Base-by-base conservation (phyloP, 2,113 vertebrate genomes). In the Eulemur macaco region DNA sequence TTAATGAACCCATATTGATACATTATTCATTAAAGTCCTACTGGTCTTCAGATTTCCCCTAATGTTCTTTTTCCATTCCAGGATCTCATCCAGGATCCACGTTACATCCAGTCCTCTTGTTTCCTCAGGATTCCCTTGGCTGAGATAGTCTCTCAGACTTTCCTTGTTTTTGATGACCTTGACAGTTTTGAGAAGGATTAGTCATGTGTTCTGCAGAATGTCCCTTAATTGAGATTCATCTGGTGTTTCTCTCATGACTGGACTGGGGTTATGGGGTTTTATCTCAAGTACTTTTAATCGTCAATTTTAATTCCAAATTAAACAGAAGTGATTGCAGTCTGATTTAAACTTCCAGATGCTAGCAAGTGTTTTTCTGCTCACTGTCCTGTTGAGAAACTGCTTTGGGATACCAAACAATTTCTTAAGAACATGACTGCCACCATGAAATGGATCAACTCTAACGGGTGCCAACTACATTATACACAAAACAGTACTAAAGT, bases 321-420 rank as follows among this genome's bases (percentile, higher is more conserved):
- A 60, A 73, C 21, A 92, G 17, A 90, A 54, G 23, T 47, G 74
- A 80, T 1, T 66, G 15, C 86, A 94, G 34, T 78, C 69, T 86
- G 20, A 68, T 54, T 39, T 80, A 86, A 77, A 92, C 31, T 94
- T 95, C 15, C 13, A 96, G 82, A 83, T 92, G 89, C 11, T 60
- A 66, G 42, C 18, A 88, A 86, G 14, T 60, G 13, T 21, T 77
- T 88, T 93, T 91, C 27, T 92, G 37, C 69, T 86, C 37, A 60
- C 10, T 76, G 6, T 52, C 25, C 37, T 54, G 5, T 39, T 69
- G 23, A 85, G 23, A 86, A 86, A 71, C 5, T 45, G 7, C 58
- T 71, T 71, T 34, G 18, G 71, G 5, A 81, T 78, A 81, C 8
- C 17, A 78, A 94, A 66, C 20, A 50, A n/a, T 50, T 95, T 90